Percentiles rank a stretch among this genome's conserved stretches.
phyloP scores from a whole-genome alignment of 2,797 vertebrate species.

The Semaprochilodus insignis region DNA sequence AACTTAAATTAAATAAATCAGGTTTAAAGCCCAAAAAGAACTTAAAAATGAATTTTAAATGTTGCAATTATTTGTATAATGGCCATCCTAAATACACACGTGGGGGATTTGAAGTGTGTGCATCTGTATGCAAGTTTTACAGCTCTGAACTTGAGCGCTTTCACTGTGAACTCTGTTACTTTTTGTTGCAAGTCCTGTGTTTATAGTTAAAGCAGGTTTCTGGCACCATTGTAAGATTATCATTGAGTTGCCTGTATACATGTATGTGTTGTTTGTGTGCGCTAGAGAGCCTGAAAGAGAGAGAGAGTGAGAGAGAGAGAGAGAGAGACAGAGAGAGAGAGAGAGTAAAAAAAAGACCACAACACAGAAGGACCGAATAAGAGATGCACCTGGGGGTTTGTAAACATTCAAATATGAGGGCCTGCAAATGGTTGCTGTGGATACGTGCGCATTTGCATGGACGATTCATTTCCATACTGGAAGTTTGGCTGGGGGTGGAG shows the following conservation, averaged over 20 bases:
- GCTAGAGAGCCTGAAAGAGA: neutral
- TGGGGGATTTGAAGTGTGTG: neutral
- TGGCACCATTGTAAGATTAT: neutral
- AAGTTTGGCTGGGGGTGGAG: conserved; percentile 79
- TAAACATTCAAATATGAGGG: conserved; percentile 63
- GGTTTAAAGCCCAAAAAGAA: too few species aligned
- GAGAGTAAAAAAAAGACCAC: neutral
- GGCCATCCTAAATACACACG: neutral
- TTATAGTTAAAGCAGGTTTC: neutral
- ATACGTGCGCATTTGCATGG: conserved; percentile 89
- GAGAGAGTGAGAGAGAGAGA: conserved; percentile 19
- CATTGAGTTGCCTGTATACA: neutral
- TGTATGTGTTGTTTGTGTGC: conserved; percentile 13
- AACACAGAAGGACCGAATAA: conserved; percentile 18
- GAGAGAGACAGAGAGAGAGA: conserved; percentile 11
- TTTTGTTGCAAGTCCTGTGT: neutral
- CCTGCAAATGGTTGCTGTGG: conserved; percentile 75
- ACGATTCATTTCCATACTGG: conserved; percentile 94
- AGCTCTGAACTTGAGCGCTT: neutral
- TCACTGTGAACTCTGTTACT: neutral
- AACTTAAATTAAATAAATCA: too few species aligned
- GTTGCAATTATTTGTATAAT: neutral
- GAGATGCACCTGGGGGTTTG: conserved; percentile 62
- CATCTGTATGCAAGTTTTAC: neutral
- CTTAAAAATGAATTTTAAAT: too few species aligned